Base-by-base conservation (phyloP, 2,113 vertebrate species). In the Petrocephalus zakoni region DNA sequence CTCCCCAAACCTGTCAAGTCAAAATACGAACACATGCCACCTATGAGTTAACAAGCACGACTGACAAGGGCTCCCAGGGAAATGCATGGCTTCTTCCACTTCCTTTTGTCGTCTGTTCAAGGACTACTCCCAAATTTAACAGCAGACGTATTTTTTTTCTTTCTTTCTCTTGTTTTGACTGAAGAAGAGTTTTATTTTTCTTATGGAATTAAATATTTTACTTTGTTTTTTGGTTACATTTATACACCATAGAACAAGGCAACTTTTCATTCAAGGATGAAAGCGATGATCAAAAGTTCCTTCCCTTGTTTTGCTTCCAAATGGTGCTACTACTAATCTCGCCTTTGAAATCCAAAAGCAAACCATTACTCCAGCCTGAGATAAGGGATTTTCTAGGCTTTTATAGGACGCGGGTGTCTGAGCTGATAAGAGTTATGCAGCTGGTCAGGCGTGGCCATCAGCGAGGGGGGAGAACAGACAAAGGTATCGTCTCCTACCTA, bases 401-500 rank as follows among this genome's bases (percentile, higher is more conserved):
- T 42, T 19, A 37, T 37, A 19, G 72, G 17, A 34, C 15, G 13
- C 0, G 15, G 68, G 29, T 75, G 15, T 78, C 72, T 78, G 72
- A 29, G 13, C 34, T 4, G 29, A 78, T 42, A 78, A 78, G 72
- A 42, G 0, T 19, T 19, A 68, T 29, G 10, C 3, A n/a, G 61
- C 37, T 5, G 5, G 17, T 19, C 11, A 68, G 72, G 15, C 6
- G 4, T 78, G 34, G 15, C 72, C 72, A 42, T 78, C 72, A 78
- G 13, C 1, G 34, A 13, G 61, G 61, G n/a, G 25, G n/a, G 61
- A 2, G 10, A 64, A n/a, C n/a, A 11, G 8, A 64, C n/a, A 64
- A 64, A 64, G n/a, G n/a, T 64, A 25, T 29, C 46, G 8, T 61
- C 17, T 21, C 34, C 34, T 93, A 97, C 97, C 96, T 92, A 97